Evolutionary conservation across 37 sponge, comb jelly and placozoan genomes (phyloP).

Genomic region (Haliclona indistincta): DNA sequence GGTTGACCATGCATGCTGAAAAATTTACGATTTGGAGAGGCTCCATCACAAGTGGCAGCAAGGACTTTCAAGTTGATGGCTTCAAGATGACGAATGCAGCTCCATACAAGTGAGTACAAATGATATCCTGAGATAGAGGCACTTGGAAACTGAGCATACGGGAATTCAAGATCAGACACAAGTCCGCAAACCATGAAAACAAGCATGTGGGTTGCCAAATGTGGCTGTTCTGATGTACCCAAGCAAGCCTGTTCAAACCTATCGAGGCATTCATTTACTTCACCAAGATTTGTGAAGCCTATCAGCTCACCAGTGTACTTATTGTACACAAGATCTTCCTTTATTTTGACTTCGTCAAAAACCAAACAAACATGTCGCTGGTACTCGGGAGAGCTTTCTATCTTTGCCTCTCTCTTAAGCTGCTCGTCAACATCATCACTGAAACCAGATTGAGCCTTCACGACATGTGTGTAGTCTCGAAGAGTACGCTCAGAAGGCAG

Average conservation of each 20-base stretch:
- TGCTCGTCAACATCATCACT: not conserved
- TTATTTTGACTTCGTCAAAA: conserved; percentile 25
- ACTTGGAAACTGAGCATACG: conserved; percentile 15
- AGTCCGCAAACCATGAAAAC: conserved; percentile 24
- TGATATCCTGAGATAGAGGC: conserved; percentile 1
- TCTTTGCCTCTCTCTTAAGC: conserved; percentile 8
- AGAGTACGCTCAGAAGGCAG: conserved; percentile 28
- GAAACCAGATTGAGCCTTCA: not conserved
- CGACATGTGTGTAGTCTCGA: conserved; percentile 14
- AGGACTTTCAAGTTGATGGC: not conserved
- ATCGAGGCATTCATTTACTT: conserved; percentile 17
- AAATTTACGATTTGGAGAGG: conserved; percentile 14
- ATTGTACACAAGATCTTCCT: conserved; percentile 28
- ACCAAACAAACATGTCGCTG: conserved; percentile 9
- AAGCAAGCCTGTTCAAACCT: conserved; percentile 9
- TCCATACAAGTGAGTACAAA: conserved; percentile 14
- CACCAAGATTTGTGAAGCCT: conserved; percentile 41
- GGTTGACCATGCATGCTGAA: conserved; percentile 2
- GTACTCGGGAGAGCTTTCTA: not conserved
- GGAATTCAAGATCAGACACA: conserved; percentile 9
- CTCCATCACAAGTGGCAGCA: conserved; percentile 28
- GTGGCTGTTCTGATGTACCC: not conserved
- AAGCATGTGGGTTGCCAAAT: conserved; percentile 7
- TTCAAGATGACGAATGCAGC: conserved; percentile 7
- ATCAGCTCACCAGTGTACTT: conserved; percentile 7